Conservation (phyloP, 2,888 invertebrate species). For the Heliconius hortense region DNA sequence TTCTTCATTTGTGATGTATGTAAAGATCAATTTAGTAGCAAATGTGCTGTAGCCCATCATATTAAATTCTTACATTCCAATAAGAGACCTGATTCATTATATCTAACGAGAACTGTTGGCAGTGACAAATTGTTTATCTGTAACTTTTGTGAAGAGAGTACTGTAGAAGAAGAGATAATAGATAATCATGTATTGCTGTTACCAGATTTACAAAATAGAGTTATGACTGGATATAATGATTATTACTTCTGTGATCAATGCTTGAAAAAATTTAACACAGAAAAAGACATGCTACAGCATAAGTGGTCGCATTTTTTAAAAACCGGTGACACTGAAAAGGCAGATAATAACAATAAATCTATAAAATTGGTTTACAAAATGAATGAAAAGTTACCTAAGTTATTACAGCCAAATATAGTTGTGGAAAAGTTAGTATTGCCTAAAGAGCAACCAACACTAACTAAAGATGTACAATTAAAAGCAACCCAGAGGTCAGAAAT, state of each 20-base stretch:
- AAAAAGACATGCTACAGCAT: conserved; percentile 67
- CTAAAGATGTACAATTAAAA: neutral
- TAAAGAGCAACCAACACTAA: neutral
- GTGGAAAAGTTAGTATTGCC: conserved; percentile 52
- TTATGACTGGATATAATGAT: conserved; percentile 64
- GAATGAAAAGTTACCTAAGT: conserved; percentile 56
- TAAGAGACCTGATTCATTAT: conserved; percentile 53
- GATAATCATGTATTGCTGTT: conserved; percentile 57
- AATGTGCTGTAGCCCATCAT: conserved; percentile 65
- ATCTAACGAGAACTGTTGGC: conserved; percentile 52
- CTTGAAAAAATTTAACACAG: conserved; percentile 60
- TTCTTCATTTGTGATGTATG: conserved; percentile 67
- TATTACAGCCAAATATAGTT: conserved; percentile 56
- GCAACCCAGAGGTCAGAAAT: conserved; percentile 22
- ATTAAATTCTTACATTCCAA: conserved; percentile 61
- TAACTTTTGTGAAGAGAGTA: conserved; percentile 66
- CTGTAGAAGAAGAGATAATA: conserved; percentile 56
- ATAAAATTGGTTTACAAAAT: conserved; percentile 50
- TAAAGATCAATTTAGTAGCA: conserved; percentile 62
- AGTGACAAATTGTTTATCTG: conserved; percentile 59
- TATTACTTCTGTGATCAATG: conserved; percentile 71
- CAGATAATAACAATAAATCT: conserved; percentile 2
- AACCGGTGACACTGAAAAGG: conserved; percentile 53
- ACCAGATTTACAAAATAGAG: conserved; percentile 62
- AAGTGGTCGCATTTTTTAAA: conserved; percentile 71